Percentiles rank a stretch among this genome's conserved stretches.
These are phyloP conservation scores for Orientallactaga bullata DNA, from an alignment of 2,113 vertebrate genomes.

Conservation along the genomic window DNA sequence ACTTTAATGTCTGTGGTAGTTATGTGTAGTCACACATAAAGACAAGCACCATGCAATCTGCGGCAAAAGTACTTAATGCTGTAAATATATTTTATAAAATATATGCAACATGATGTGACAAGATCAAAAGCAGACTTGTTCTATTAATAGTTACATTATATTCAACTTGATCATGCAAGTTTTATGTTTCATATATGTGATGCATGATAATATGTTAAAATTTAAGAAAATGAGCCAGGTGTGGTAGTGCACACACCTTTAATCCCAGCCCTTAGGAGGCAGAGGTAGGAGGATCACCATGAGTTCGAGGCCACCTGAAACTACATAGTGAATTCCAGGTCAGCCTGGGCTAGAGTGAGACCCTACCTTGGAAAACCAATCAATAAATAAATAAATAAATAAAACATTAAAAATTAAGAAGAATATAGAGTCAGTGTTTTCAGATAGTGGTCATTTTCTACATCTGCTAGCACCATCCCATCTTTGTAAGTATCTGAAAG, in stretches of 20 bases:
- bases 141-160: not conserved
- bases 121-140: constrained; percentile 7
- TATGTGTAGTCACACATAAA: constrained; percentile 52
- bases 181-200: not conserved
- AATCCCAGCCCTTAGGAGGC: too few species aligned
- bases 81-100: constrained; percentile 24
- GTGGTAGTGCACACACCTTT: too few species aligned
- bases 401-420: constrained; percentile 28
- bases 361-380: too few species aligned
- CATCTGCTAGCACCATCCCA: not conserved
- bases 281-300: too few species aligned
- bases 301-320: too few species aligned
- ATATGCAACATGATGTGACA: constrained; percentile 28
- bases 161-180: not conserved
- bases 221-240: too few species aligned
- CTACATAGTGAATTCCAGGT: too few species aligned
- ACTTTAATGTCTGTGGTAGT: constrained; percentile 52
- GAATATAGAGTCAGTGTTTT: constrained; percentile 1
- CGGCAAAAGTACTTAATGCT: constrained; percentile 39
- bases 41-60: not conserved
- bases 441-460: not conserved
- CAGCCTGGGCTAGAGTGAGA: too few species aligned
- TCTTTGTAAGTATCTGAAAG: constrained; percentile 45
- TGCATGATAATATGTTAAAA: not conserved
- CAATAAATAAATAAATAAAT: too few species aligned